phyloP scores from a whole-genome alignment of 2,888 invertebrate genomes.

The Volucella inflata region DNA sequence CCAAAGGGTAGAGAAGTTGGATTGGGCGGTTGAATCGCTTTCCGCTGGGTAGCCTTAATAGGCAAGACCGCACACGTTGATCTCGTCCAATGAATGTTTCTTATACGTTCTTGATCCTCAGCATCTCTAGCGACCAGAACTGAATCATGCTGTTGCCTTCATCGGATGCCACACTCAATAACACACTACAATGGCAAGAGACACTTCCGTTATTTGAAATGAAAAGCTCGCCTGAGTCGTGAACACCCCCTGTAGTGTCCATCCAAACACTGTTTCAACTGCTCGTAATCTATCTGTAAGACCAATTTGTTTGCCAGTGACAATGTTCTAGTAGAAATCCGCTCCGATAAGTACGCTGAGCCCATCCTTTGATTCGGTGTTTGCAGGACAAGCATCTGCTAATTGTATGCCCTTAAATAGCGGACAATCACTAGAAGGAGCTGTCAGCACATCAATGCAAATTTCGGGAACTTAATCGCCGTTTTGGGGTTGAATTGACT shows the following conservation, averaged over 20 bases:
- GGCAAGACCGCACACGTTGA: too few species aligned
- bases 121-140: conserved; percentile 29
- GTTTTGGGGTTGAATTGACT: neutral
- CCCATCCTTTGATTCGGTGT: conserved; percentile 22
- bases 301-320: too few species aligned
- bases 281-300: too few species aligned
- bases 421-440: conserved; percentile 15
- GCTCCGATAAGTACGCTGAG: conserved; percentile 21
- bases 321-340: too few species aligned
- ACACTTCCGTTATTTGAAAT: too few species aligned
- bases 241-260: conserved; percentile 28
- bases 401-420: conserved; percentile 25
- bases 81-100: conserved; percentile 5
- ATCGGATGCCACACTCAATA: too few species aligned
- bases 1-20: too few species aligned
- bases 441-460: conserved; percentile 41
- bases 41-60: too few species aligned
- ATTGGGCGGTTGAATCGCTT: too few species aligned
- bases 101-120: conserved; percentile 19
- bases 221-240: conserved; percentile 8
- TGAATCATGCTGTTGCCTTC: too few species aligned
- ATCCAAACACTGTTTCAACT: too few species aligned
- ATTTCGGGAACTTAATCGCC: conserved; percentile 30
- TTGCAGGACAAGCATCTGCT: neutral
- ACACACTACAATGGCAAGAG: neutral